Evolutionary conservation across 2,113 vertebrate genomes (phyloP).

Genomic region (Xiphophorus couchianus): DNA sequence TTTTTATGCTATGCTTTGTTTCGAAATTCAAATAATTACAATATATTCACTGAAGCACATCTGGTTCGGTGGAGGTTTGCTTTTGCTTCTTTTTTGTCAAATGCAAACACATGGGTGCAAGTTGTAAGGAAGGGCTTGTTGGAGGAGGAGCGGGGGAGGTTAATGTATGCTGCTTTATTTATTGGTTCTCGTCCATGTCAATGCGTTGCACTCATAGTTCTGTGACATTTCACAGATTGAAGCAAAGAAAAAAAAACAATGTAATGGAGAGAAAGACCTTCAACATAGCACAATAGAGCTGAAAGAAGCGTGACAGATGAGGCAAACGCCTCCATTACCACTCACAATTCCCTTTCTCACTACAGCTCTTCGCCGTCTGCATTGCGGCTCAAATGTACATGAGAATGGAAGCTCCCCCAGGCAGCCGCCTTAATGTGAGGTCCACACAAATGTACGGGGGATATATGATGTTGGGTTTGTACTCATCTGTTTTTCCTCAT

Average conservation of each 20-base stretch:
- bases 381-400: constrained; percentile 44
- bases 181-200: constrained; percentile 68
- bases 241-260: constrained; percentile 60
- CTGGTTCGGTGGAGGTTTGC: constrained; percentile 7
- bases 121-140: constrained; percentile 21
- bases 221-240: constrained; percentile 73
- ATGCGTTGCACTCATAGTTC: constrained; percentile 65
- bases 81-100: constrained; percentile 34
- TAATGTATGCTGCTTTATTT: constrained; percentile 73
- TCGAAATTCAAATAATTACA: constrained; percentile 16
- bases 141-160: constrained; percentile 1
- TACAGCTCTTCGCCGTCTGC: constrained; percentile 41
- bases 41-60: constrained; percentile 16
- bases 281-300: constrained; percentile 51
- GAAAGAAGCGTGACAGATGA: constrained; percentile 63
- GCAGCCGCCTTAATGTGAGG: constrained; percentile 15
- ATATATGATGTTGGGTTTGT: constrained; percentile 42
- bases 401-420: constrained; percentile 25
- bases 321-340: constrained; percentile 69
- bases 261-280: constrained; percentile 70
- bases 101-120: constrained; percentile 25
- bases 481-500: constrained; percentile 33
- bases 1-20: not conserved
- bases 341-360: constrained; percentile 31
- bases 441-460: constrained; percentile 35